Base-by-base conservation (phyloP, 2,113 vertebrate species). In the Gymnogyps californianus region DNA sequence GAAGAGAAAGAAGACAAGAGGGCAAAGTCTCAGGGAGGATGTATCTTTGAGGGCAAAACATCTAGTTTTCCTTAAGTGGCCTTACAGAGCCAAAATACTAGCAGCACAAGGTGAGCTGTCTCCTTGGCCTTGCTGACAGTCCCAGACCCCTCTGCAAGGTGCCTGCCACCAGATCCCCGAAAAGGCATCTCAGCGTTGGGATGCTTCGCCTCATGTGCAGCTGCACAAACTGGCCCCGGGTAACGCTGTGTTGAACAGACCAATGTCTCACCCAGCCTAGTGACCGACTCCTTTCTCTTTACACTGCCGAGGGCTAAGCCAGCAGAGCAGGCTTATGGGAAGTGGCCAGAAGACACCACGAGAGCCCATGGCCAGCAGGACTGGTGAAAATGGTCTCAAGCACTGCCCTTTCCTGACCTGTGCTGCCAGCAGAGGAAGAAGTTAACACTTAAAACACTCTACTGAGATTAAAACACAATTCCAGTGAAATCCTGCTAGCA, bases 71-170 rank as follows among this genome's bases (percentile, higher is more conserved):
- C n/a, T 47, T 31, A 47, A 52, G n/a, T 34, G 32, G 38, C 36
- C 25, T 72, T 67, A 47, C 28, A 83, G 51, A 83, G 22, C 9
- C 42, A 22, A 78, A 89, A 77, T 9, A 62, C 15, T 69, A 38
- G 40, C 70, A 74, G 28, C 2, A 7, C 19, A 75, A 12, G 9
- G 34, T 16, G 36, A 83, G 46, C 49, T 17, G 40, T 51, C 47
- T 55, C 51, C 26, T 67, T 0, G 1, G 58, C 36, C n/a, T 58
- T 4, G 0, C 49, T 31, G 51, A n/a, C 16, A 54, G 46, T 3
- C 64, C 66, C 40, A 49, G 49, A 47, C 4, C 13, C 15, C 46
- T 49, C 44, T 74, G 75, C 71, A 38, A 57, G 31, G 31, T 72
- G 11, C 47, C 29, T 59, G 54, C 34, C 2, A 2, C 19, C 17